Conservation (phyloP, 2,113 vertebrate genomes). For the Cyanoliseus patagonus region DNA sequence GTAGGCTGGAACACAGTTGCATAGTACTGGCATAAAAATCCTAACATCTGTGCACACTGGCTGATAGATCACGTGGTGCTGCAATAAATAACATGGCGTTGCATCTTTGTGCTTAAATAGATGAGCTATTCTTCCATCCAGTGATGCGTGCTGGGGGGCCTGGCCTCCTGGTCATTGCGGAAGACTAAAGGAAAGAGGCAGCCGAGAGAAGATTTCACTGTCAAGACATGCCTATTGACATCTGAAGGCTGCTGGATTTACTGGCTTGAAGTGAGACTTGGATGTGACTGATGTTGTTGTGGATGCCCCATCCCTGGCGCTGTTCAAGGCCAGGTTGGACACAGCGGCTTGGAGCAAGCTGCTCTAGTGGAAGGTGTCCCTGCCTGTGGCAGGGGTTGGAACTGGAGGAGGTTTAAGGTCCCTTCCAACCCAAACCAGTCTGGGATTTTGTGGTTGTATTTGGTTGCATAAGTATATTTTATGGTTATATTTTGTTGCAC, state of each 20-base stretch:
- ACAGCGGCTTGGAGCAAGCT: background rate
- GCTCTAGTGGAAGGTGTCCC: background rate
- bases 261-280: background rate
- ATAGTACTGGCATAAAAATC: background rate
- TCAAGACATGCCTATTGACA: background rate
- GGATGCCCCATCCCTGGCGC: background rate
- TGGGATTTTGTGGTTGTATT: background rate
- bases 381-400: background rate
- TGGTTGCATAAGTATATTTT: background rate
- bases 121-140: rapidly evolving
- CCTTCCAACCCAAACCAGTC: background rate
- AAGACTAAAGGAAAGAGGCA: background rate
- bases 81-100: rapidly evolving
- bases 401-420: background rate
- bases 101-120: background rate
- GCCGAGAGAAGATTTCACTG: background rate
- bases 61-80: rapidly evolving
- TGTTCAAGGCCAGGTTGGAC: background rate
- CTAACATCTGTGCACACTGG: too few relatives aligned
- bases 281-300: background rate
- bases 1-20: background rate
- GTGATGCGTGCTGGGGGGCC: rapidly evolving
- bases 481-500: background rate
- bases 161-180: background rate
- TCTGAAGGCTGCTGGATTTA: background rate